Evolutionary conservation across 2,113 vertebrate genomes (phyloP).

Genomic region (Cinclus cinclus): DNA sequence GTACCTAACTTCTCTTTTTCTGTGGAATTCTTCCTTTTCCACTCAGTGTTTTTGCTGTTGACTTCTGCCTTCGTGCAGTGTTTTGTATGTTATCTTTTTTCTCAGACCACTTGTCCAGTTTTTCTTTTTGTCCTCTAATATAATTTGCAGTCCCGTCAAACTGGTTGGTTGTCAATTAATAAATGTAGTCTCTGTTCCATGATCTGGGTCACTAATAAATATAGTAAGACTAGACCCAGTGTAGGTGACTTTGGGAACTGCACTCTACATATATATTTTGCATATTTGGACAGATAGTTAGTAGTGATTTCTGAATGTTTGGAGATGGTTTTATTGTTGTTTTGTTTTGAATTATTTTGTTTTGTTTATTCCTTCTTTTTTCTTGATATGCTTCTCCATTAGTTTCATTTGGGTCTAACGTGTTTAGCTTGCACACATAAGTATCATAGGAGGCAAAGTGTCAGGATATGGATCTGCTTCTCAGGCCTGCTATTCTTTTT

Average conservation of each 20-base stretch:
- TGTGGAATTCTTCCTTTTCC: background rate
- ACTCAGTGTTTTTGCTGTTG: background rate
- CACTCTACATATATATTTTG: background rate
- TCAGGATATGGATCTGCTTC: background rate
- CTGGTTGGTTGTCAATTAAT: conserved; percentile 4
- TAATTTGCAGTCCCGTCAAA: background rate
- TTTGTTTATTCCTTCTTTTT: background rate
- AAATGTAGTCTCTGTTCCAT: background rate
- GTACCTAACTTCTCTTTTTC: background rate
- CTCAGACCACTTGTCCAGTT: background rate
- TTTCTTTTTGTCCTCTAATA: conserved; percentile 4
- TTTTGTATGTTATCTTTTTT: background rate
- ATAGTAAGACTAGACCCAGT: background rate
- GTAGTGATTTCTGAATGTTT: background rate
- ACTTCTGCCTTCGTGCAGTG: background rate
- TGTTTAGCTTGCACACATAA: background rate
- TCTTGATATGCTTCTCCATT: background rate
- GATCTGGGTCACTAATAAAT: conserved; percentile 6
- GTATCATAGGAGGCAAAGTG: background rate
- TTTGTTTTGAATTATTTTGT: background rate
- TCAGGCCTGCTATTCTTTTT: background rate
- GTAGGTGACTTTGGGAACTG: conserved; percentile 4
- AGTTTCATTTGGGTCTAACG: background rate
- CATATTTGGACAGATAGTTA: background rate
- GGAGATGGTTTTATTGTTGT: background rate